Percentiles rank a stretch among this genome's conserved stretches.
Conservation (phyloP, 2,888 invertebrate genomes). For the Euproctis similis region DNA sequence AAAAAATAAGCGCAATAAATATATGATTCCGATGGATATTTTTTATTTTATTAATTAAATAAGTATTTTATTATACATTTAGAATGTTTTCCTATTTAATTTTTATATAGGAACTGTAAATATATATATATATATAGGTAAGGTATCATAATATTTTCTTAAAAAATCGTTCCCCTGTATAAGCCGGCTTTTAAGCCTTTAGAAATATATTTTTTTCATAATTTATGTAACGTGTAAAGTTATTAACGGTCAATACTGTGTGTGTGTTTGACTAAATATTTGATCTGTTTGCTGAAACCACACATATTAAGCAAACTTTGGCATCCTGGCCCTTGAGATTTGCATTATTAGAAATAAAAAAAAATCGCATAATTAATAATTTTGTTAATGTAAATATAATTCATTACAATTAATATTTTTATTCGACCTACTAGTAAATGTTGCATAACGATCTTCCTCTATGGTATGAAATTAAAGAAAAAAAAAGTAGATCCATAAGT, state of each 20-base stretch:
- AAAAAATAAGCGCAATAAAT: conserved; percentile 21
- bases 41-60: no score
- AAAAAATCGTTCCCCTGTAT: conserved; percentile 42
- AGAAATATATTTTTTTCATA: conserved; percentile 69
- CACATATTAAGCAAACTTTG: no score
- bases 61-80: no score
- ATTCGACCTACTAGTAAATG: conserved; percentile 23
- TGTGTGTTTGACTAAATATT: no score
- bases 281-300: no score
- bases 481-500: conserved; percentile 19
- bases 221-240: no score
- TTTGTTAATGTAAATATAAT: conserved; percentile 51
- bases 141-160: conserved; percentile 42
- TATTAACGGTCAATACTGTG: no score
- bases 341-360: conserved; percentile 62
- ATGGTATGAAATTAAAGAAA: conserved; percentile 18
- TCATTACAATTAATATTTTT: conserved; percentile 19
- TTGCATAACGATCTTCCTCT: conserved; percentile 31
- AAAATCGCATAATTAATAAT: no score
- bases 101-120: no score
- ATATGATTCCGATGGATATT: conserved; percentile 38
- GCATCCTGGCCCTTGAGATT: conserved; percentile 57
- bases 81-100: no score
- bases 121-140: no score
- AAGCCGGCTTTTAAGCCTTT: no score